Evolutionary conservation across 2,797 vertebrate species (phyloP).

Genomic region (Alosa sapidissima): DNA sequence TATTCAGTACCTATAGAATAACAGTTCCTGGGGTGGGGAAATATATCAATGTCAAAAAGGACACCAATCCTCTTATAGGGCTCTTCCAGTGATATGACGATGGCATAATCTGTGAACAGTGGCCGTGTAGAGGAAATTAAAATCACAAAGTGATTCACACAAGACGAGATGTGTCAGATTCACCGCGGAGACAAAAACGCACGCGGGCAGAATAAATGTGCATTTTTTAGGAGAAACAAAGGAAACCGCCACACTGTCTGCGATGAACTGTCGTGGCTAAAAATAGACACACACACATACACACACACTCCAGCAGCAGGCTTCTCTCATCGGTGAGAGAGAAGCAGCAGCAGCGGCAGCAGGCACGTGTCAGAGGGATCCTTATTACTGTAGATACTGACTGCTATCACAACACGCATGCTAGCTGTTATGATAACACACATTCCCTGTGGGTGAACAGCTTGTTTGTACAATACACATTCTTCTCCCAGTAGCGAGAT

Average conservation of each 20-base stretch:
- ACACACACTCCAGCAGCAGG: background rate
- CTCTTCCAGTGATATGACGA: background rate
- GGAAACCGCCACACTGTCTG: constrained; percentile 23
- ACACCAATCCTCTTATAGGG: background rate
- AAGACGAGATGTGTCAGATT: background rate
- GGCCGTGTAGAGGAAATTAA: constrained; percentile 21
- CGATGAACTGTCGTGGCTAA: constrained; percentile 28
- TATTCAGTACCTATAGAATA: background rate
- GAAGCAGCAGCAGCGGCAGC: background rate
- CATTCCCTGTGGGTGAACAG: constrained; percentile 32
- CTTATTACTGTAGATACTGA: constrained; percentile 42
- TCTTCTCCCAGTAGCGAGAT: constrained; percentile 22
- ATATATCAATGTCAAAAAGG: constrained; percentile 20
- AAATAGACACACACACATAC: constrained; percentile 33
- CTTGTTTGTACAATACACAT: constrained; percentile 35
- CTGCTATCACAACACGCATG: constrained; percentile 41
- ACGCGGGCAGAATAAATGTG: background rate
- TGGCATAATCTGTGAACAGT: background rate
- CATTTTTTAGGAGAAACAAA: background rate
- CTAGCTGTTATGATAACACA: constrained; percentile 41
- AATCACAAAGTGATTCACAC: background rate
- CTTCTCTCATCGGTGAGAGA: background rate
- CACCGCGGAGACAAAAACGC: background rate
- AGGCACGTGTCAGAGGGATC: constrained; percentile 38
- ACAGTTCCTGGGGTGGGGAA: background rate